Evolutionary conservation across 2,888 invertebrate species (phyloP), one percentile per base, ranked within the genome.

Genomic region (Cheilosia grossa): DNA sequence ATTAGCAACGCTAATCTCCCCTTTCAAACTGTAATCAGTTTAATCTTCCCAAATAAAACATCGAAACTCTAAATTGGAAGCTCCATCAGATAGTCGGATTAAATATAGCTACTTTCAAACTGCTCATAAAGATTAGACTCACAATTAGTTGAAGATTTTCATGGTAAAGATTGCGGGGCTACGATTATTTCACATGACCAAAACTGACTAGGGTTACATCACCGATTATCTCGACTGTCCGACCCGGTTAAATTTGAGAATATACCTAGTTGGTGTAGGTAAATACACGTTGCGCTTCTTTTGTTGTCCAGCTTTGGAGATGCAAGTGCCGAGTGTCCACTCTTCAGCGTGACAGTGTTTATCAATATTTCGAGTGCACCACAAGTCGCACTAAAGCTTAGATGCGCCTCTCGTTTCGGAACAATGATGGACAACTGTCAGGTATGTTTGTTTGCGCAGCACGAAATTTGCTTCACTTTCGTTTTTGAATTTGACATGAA

Each of bases 401-500:
- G 67, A 69, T 70, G 69, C 58, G 51, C 42, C 53, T 69, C 19
- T 70, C 27, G 70, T 59, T 77, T 58, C 24, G 64, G 42, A 56
- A 64, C 40, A 61, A 56, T 19, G 37, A 27, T 61, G 58, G 49
- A 13, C 17, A 49, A 37, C 47, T 27, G 64, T 56, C 58, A 42
- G 13, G 40, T 42, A 10, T 53, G 40, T 30, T 51, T 24, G 40
- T 63, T 24, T 37, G 6, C 13, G 4, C 0, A 1, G 37, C 4
- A 49, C 69, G 56, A 33, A 81, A 81, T 75, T 69, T 40, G 61
- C 33, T 40, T 75, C 56, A 69, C 81, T 81, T 75, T 77, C 77
- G 77, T 77, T 82, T 77, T 70, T 75, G 64, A 42, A 17, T 75
- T 74, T 56, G 75, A 67, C 67, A 69, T 47, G 59, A 66, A 80